Base-by-base conservation (phyloP, 2,797 vertebrate genomes). In the Falco concolor region DNA sequence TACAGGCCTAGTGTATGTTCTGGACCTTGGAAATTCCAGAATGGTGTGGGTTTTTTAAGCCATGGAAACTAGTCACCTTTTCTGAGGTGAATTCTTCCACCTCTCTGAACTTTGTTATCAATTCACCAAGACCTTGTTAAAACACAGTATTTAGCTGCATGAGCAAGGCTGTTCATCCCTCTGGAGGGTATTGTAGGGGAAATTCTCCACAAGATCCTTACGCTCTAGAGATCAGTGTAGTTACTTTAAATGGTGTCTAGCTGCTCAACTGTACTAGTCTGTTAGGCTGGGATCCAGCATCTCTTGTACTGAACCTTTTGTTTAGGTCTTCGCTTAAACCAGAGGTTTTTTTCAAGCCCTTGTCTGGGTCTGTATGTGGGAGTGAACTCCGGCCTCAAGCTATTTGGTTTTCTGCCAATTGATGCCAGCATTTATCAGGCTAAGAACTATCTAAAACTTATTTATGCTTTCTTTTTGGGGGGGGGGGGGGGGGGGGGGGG, bases 391-490 rank as follows among this genome's bases (percentile, higher is more conserved):
- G 85, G 14, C 32, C n/a, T 89, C 77, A 17, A 42, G 21, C 30
- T 57, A 44, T 67, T 68, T 67, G 11, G 4, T 63, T 70, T 95
- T 20, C 25, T 95, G 49, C 3, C 9, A 76, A 5, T 30, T 54
- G 15, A 59, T 61, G 12, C 12, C 12, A 13, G 9, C 2, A 6
- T 23, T 90, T 93, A 27, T 38, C n/a, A 72, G 49, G 25, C 32
- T 68, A 30, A 89, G 11, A 53, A 72, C 24, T 70, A 54, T 36
- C 60, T 87, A 18, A 73, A 19, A 57, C 18, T 68, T 68, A 23
- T 5, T 50, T 45, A 34, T n/a, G 12, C 3, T 0, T 7, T 24
- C 89, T 30, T 81, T 7, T 34, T n/a, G n/a, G n/a, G n/a, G n/a
- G n/a, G n/a, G n/a, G n/a, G n/a, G n/a, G n/a, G n/a, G n/a, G n/a